Conservation (phyloP, 2,888 invertebrate species). For the Cryptophagus acutangulus region DNA sequence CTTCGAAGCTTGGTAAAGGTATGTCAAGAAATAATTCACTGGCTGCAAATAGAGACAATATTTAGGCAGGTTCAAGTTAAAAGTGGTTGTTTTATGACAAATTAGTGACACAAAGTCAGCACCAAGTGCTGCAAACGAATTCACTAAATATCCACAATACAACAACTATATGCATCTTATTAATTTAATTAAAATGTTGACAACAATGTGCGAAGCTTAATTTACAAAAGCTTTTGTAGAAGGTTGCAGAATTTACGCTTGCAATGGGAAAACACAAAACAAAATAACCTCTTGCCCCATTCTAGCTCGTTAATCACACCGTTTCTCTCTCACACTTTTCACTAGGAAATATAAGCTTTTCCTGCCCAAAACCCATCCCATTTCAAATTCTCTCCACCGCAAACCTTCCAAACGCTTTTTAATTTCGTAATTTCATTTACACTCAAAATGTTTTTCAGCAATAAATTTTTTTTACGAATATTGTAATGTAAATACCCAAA, state of each 20-base stretch:
- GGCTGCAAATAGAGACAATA: too few relatives aligned
- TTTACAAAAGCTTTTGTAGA: slow-evolving; percentile 29
- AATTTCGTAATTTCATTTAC: slow-evolving; percentile 6
- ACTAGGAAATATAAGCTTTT: too few relatives aligned
- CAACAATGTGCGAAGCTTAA: slow-evolving; percentile 24
- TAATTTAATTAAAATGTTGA: slow-evolving; percentile 30
- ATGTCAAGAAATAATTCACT: too few relatives aligned
- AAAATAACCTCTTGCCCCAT: slow-evolving; percentile 26
- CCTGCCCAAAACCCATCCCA: too few relatives aligned
- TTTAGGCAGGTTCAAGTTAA: too few relatives aligned
- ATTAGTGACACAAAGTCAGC: not conserved
- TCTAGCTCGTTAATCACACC: slow-evolving; percentile 23
- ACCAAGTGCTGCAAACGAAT: not conserved
- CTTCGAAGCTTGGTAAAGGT: too few relatives aligned
- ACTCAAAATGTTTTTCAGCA: not conserved
- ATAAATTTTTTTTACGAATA: slow-evolving; percentile 6
- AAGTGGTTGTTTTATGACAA: not conserved
- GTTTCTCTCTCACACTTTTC: too few relatives aligned
- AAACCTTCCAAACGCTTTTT: slow-evolving; percentile 6
- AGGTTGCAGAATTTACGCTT: slow-evolving; percentile 27
- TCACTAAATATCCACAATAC: slow-evolving; percentile 15
- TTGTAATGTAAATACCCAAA: not conserved
- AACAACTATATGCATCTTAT: slow-evolving; percentile 24
- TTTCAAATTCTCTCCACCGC: not conserved
- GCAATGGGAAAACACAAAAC: slow-evolving; percentile 17